Percentiles rank a stretch among this genome's conserved stretches.
Evolutionary conservation across 1,140 invertebrate genomes (phyloP).

Genomic region (Marisa cornuarietis): DNA sequence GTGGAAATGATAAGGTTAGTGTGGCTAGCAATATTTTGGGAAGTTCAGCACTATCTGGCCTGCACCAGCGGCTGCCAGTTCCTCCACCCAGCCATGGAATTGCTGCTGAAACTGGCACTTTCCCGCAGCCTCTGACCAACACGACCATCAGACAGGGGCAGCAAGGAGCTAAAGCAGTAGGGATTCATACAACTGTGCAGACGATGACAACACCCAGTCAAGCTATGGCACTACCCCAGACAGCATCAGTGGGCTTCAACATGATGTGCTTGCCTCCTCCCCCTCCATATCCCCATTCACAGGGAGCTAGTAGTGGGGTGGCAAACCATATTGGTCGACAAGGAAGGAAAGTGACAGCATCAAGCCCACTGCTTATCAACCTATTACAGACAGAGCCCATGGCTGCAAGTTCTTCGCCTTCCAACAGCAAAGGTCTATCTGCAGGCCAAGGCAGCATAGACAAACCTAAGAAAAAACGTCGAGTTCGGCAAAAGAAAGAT

Average conservation of each 20-base stretch:
- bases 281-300: slow-evolving; percentile 50
- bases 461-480: slow-evolving; percentile 52
- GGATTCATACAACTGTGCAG: slow-evolving; percentile 25
- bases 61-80: slow-evolving; percentile 6
- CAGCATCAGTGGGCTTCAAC: slow-evolving; percentile 36
- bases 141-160: too few species aligned
- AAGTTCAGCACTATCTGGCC: slow-evolving; percentile 22
- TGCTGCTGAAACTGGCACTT: slow-evolving; percentile 1
- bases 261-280: slow-evolving; percentile 52
- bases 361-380: slow-evolving; percentile 91
- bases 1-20: slow-evolving; percentile 41
- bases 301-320: slow-evolving; percentile 41
- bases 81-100: not conserved
- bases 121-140: not conserved
- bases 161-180: slow-evolving; percentile 23
- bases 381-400: slow-evolving; percentile 82
- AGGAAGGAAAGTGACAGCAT: slow-evolving; percentile 55
- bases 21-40: slow-evolving; percentile 50
- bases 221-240: slow-evolving; percentile 32
- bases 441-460: not conserved
- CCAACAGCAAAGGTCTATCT: slow-evolving; percentile 9
- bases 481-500: slow-evolving; percentile 47
- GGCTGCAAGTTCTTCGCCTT: slow-evolving; percentile 44
- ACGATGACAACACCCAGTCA: slow-evolving; percentile 34
- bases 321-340: slow-evolving; percentile 50